Percentiles rank a stretch among this genome's conserved stretches.
phyloP scores from a whole-genome alignment of 2,797 vertebrate species.

The Mormyrops boulengeri region DNA sequence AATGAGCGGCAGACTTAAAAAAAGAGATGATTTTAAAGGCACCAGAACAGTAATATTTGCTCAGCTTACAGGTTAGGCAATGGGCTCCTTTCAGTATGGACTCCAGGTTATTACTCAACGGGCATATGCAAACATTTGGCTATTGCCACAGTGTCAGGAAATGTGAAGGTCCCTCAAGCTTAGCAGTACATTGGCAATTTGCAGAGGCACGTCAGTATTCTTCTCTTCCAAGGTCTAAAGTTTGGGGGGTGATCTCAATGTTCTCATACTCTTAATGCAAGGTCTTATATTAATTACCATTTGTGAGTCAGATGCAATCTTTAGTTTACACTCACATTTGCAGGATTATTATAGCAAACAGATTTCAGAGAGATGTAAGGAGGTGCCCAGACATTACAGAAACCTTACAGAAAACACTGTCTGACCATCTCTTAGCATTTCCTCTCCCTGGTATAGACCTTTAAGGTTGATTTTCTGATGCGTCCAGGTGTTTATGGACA shows the following conservation, averaged over 20 bases:
- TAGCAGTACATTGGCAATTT: constrained; percentile 46
- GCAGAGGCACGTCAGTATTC: constrained; percentile 44
- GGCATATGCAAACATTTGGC: constrained; percentile 65
- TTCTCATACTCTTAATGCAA: constrained; percentile 14
- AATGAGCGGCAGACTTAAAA: constrained; percentile 18
- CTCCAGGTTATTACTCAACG: constrained; percentile 52
- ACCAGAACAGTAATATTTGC: constrained; percentile 61
- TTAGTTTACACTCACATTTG: background rate
- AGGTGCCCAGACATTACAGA: background rate
- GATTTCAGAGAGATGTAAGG: background rate
- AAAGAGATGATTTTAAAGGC: constrained; percentile 40
- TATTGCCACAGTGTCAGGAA: constrained; percentile 61
- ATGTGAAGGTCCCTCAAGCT: constrained; percentile 57
- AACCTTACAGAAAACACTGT: background rate
- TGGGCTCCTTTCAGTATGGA: constrained; percentile 44
- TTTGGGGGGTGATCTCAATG: constrained; percentile 41
- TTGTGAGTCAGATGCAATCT: background rate
- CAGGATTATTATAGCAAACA: background rate
- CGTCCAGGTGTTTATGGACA: too few relatives aligned
- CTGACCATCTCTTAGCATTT: constrained; percentile 30
- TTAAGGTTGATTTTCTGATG: background rate
- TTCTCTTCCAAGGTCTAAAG: constrained; percentile 52
- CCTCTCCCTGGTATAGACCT: constrained; percentile 6
- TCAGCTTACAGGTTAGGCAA: constrained; percentile 52
- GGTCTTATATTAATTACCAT: background rate